These are phyloP conservation scores for Apus apus DNA, from an alignment of 2,113 vertebrate species.

Conservation along the genomic window DNA sequence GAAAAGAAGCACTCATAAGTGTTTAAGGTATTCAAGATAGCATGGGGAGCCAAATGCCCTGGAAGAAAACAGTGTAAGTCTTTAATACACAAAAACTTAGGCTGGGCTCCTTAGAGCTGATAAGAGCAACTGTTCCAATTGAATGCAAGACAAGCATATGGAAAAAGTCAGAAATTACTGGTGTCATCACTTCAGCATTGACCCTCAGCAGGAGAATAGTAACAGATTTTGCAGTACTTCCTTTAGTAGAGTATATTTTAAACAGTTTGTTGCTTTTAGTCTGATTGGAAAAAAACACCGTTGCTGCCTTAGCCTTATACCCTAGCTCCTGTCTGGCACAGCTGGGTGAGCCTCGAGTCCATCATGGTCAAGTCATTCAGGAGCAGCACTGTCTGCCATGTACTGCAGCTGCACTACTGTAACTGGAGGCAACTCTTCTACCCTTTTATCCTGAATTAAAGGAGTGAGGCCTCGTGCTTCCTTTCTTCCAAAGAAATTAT, in stretches of 20 bases:
- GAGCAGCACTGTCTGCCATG: background rate
- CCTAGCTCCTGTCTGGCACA: background rate
- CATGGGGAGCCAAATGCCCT: background rate
- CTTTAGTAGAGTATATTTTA: background rate
- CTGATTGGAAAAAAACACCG: background rate
- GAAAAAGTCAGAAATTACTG: slow-evolving; percentile 3
- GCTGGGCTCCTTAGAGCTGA: background rate
- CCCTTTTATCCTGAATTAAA: background rate
- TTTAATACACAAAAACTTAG: background rate
- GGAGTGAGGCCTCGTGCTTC: background rate
- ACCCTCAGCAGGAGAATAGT: background rate
- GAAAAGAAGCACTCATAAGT: background rate
- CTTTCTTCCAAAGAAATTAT: background rate
- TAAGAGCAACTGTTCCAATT: background rate
- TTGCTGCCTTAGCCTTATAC: background rate
- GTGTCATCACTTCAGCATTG: background rate
- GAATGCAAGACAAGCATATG: background rate
- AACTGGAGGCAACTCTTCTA: background rate
- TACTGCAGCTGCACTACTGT: background rate
- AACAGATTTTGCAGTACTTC: background rate
- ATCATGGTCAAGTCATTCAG: background rate
- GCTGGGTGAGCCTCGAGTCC: rapidly evolving
- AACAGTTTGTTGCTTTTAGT: background rate
- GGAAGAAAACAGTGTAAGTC: background rate
- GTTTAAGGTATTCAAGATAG: background rate